Base-by-base conservation (phyloP, 2,888 invertebrate species). In the Periphyllus acericola region DNA sequence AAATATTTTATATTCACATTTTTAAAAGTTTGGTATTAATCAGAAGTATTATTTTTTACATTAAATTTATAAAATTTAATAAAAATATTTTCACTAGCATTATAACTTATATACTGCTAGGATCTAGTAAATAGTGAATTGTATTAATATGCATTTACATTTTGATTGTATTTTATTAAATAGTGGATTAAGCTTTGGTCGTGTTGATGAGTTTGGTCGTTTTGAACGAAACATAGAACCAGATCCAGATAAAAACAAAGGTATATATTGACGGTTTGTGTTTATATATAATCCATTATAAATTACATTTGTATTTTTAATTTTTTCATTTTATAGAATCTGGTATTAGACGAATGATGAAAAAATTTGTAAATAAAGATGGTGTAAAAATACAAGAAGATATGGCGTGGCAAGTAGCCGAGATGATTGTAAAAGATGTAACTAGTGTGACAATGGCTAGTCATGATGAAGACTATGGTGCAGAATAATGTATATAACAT, bases 321-420 rank as follows among this genome's bases (percentile, higher is more conserved):
- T 68, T 68, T 52, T 79, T n/a, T n/a, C n/a, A n/a, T n/a, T n/a
- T 90, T 91, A 79, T 89, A 92, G 93, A 92, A 91, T 93, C 93
- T 74, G 92, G 92, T 89, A 91, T 93, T 89, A 91, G 93, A 25
- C 92, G 93, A 91, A 96, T 96, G 90, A 94, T 97, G 89, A 95
- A 94, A 91, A 95, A 95, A 91, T 94, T 97, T 91, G 96, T 97
- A 89, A 95, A 96, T 92, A 93, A 95, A 90, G 96, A 84, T 75
- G 81, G 46, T 83, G 90, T 89, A 76, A 90, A 93, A 93, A 95
- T 95, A 80, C 96, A 98, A 92, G 98, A 99, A 92, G 98, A 98
- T 92, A 95, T 98, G 94, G 99, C 99, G 9, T 97, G 98, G 96
- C 96, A 98, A 93, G 96, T 98, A 90, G 98, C 99, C 46, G 97